Base-by-base conservation (phyloP, 1,140 invertebrate species). In the Drosophila arawakana region DNA sequence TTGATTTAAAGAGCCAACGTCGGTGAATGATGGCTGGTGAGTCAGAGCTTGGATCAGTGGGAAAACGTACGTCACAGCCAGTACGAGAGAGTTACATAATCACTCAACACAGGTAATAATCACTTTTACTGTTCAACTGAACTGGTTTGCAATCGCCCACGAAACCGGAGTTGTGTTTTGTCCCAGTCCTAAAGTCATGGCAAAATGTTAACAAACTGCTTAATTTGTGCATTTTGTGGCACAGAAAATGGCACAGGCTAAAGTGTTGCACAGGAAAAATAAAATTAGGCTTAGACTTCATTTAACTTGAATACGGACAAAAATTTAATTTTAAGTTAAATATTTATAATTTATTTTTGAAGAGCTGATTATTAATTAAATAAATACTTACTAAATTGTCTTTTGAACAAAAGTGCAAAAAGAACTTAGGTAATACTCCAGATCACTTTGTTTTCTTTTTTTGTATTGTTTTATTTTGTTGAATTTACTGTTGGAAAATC, bases 61-160 rank as follows among this genome's bases (percentile, higher is more conserved):
- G 84, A 80, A 86, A 89, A 80, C 67, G 84, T 88, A 88, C 84
- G 83, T 88, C 83, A 86, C 84, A 78, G 65, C 50, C 70, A 46
- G 34, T 34, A n/a, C 25, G 39, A 50, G 59, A 62, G 44, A 83
- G 41, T 88, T 88, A 88, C 89, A 84, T 75, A 88, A 88, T 34
- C 46, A 18, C 55, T 63, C 47, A 49, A 49, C 83, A 83, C 43
- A 74, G 77, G 66, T 70, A 67, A 72, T 89, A 78, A 89, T 83
- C 81, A 89, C 84, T 89, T 89, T 88, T 86, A 88, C 83, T 88
- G 70, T 80, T 54, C 39, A 46, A 30, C 62, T 52, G 66, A 85
- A 88, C 83, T 71, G 84, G 83, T 84, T 88, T 54, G 68, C 49
- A 57, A 71, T 52, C 80, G 73, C 83, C 80, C 83, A 82, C 83